These are phyloP conservation scores for Collichthys lucidus DNA, from an alignment of 2,113 vertebrate genomes.

Conservation along the genomic window DNA sequence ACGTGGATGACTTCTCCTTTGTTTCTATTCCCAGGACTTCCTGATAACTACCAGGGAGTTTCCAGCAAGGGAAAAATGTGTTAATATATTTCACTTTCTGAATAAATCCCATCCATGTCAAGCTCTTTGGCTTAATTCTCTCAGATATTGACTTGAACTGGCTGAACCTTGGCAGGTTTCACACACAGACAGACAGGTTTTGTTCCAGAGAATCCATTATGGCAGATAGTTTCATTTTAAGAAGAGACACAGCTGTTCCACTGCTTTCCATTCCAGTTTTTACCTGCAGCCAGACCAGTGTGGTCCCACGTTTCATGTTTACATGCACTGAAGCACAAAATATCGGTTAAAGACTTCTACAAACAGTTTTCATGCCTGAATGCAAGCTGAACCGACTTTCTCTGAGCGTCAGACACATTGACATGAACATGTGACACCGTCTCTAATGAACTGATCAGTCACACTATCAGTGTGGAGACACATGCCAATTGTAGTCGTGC, in stretches of 20 bases:
- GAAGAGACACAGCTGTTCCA: conserved; percentile 28
- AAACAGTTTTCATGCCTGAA: background rate
- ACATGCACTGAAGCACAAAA: conserved; percentile 1
- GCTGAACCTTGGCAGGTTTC: conserved; percentile 3
- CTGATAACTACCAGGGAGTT: background rate
- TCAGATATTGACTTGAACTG: conserved; percentile 12
- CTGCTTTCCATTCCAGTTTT: conserved; percentile 12
- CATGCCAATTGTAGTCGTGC: background rate
- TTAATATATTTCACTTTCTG: background rate
- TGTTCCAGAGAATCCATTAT: conserved; percentile 5
- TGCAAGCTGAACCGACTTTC: background rate
- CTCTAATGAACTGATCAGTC: background rate
- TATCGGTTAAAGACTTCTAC: conserved; percentile 20
- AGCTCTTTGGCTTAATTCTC: background rate
- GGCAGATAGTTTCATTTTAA: conserved; percentile 4
- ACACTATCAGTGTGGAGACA: conserved; percentile 9
- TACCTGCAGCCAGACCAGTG: background rate
- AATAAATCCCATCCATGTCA: background rate
- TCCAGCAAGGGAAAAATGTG: background rate
- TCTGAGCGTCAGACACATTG: conserved; percentile 1
- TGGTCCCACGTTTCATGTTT: conserved; percentile 18
- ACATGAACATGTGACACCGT: background rate
- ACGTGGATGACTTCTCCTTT: background rate
- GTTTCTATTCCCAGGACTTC: background rate
- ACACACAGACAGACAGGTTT: background rate